Evolutionary conservation across 2,113 vertebrate species (phyloP).

Genomic region (Passer domesticus): DNA sequence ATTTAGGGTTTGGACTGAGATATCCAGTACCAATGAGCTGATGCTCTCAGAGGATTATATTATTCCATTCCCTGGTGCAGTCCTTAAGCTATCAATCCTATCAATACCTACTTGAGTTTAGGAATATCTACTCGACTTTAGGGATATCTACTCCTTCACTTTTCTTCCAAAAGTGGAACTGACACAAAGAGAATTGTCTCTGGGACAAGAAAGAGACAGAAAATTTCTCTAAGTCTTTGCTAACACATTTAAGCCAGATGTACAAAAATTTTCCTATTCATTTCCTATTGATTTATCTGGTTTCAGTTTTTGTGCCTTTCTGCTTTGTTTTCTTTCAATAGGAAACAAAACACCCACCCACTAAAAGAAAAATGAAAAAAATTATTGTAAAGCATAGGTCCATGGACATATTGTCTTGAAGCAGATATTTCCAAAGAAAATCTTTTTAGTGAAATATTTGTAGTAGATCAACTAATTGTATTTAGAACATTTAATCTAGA

Average conservation of each 20-base stretch:
- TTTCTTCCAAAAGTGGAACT: not conserved
- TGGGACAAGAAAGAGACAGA: not conserved
- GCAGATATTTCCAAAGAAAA: not conserved
- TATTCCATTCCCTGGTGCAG: not conserved
- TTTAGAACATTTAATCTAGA: not conserved
- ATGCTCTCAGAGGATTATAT: not conserved
- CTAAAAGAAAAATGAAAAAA: not conserved
- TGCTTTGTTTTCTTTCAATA: not conserved
- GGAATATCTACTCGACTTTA: not conserved
- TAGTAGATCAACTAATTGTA: not conserved
- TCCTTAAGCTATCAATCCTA: not conserved
- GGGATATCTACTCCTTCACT: not conserved
- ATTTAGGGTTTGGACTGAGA: not conserved
- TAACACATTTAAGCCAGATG: not conserved
- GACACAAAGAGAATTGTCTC: not conserved
- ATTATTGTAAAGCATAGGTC: not conserved
- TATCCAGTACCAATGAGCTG: not conserved
- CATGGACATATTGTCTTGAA: not conserved
- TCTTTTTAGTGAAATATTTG: not conserved
- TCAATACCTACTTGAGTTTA: not conserved
- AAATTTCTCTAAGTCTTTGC: not conserved
- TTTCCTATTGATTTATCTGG: not conserved
- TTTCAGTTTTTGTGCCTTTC: not conserved
- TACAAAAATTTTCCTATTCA: not conserved
- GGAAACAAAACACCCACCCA: not conserved